A percentile compares a stretch with the other conserved stretches of the same genome.
These are phyloP conservation scores for Altica lythri DNA, from an alignment of 2,888 invertebrate species.

Conservation along the genomic window DNA sequence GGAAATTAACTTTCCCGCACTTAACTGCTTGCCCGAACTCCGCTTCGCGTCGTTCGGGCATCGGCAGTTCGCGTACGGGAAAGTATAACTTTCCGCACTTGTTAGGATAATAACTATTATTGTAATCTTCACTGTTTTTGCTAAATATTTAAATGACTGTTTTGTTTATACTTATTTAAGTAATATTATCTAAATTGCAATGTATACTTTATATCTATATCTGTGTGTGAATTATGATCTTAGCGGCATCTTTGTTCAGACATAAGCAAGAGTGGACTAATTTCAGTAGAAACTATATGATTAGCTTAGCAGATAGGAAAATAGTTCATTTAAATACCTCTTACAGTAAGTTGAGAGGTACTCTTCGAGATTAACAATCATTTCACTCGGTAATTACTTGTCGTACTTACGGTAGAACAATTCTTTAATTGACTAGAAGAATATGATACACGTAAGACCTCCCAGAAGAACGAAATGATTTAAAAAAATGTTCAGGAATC, in stretches of 20 bases:
- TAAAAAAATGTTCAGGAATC: constrained; percentile 28
- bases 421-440: constrained; percentile 41
- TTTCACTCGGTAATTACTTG: constrained; percentile 25
- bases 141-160: too few species aligned
- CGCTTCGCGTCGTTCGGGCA: too few species aligned
- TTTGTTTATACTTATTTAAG: too few species aligned
- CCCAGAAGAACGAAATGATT: constrained; percentile 36
- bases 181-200: too few species aligned
- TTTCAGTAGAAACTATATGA: constrained; percentile 2
- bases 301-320: constrained; percentile 11
- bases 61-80: too few species aligned
- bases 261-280: constrained; percentile 5
- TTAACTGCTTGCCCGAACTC: too few species aligned
- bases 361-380: constrained; percentile 24
- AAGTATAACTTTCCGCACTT: too few species aligned
- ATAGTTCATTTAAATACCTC: constrained; percentile 27
- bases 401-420: constrained; percentile 32
- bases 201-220: too few species aligned
- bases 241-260: background rate
- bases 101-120: too few species aligned
- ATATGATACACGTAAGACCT: constrained; percentile 43
- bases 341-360: constrained; percentile 20
- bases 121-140: too few species aligned
- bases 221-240: too few species aligned
- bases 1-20: too few species aligned